phyloP scores from a whole-genome alignment of 2,113 vertebrate genomes.

The Chlamydotis undulata region DNA sequence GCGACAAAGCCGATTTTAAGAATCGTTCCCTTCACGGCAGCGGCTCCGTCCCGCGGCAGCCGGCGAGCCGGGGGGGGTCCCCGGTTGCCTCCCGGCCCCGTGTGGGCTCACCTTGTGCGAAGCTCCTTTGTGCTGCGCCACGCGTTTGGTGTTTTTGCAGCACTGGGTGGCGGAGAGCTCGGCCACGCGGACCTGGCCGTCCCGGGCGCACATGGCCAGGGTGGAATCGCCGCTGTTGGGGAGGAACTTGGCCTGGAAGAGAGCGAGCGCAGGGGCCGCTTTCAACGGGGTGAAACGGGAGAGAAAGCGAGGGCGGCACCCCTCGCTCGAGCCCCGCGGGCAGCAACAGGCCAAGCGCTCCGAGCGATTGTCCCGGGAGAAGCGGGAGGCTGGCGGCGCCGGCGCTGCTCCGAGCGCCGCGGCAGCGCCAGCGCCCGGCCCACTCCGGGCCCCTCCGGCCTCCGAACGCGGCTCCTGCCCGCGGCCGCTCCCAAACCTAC shows the following conservation, averaged over 20 bases:
- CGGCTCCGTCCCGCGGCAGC: neutral
- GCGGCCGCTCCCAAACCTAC: no score
- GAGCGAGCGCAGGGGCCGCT: neutral
- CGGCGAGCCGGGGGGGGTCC: no score
- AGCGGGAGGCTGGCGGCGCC: neutral
- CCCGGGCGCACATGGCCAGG: conserved; percentile 93
- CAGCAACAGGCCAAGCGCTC: neutral
- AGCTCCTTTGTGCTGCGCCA: conserved; percentile 95
- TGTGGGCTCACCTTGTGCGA: conserved; percentile 87
- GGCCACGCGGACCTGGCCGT: conserved; percentile 92
- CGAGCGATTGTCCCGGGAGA: fast-evolving
- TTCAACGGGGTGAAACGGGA: neutral
- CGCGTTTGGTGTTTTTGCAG: conserved; percentile 94
- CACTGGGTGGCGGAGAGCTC: conserved; percentile 94
- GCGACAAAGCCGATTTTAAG: no score
- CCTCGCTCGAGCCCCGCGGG: neutral
- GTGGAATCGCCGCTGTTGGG: conserved; percentile 96
- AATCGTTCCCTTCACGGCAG: fast-evolving
- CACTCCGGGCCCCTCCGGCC: neutral
- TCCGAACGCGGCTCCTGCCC: fast-evolving
- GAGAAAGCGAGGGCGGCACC: fast-evolving
- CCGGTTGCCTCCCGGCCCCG: fast-evolving
- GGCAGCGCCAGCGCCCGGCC: neutral
- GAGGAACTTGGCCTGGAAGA: conserved; percentile 90
- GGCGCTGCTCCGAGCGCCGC: fast-evolving